Conservation (phyloP, 1,140 invertebrate genomes). For the Ceratina calcarata region DNA sequence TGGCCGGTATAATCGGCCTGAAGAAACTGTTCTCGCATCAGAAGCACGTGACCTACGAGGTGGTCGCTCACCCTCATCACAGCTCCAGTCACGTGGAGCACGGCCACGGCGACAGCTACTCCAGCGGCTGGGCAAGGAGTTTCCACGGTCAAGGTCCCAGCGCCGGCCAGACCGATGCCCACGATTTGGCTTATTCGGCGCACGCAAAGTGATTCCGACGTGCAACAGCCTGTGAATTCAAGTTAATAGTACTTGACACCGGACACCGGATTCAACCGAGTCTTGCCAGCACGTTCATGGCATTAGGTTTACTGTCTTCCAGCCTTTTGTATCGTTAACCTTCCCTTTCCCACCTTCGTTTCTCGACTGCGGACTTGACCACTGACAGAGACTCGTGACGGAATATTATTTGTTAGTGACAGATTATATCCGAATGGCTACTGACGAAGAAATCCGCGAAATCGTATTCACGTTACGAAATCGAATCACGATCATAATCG, state of each 20-base stretch:
- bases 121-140: conserved; percentile 83
- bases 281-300: conserved; percentile 25
- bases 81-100: conserved; percentile 79
- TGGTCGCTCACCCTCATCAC: conserved; percentile 85
- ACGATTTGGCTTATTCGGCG: conserved; percentile 84
- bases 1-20: conserved; percentile 89
- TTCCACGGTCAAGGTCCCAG: conserved; percentile 79
- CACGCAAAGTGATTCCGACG: conserved; percentile 76
- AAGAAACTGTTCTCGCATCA: conserved; percentile 89
- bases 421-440: no score
- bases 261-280: not conserved
- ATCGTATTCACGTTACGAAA: conserved; percentile 60
- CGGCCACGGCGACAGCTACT: conserved; percentile 80
- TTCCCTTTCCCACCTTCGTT: not conserved
- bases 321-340: not conserved
- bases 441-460: conserved; percentile 53
- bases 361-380: not conserved
- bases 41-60: conserved; percentile 88
- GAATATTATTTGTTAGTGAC: conserved; percentile 22
- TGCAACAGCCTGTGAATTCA: not conserved
- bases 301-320: conserved; percentile 8
- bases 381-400: not conserved
- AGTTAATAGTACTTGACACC: not conserved
- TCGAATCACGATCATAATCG: conserved; percentile 36
- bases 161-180: conserved; percentile 79